phyloP scores from a whole-genome alignment of 2,888 invertebrate species.

The Antheraea assamensis region DNA sequence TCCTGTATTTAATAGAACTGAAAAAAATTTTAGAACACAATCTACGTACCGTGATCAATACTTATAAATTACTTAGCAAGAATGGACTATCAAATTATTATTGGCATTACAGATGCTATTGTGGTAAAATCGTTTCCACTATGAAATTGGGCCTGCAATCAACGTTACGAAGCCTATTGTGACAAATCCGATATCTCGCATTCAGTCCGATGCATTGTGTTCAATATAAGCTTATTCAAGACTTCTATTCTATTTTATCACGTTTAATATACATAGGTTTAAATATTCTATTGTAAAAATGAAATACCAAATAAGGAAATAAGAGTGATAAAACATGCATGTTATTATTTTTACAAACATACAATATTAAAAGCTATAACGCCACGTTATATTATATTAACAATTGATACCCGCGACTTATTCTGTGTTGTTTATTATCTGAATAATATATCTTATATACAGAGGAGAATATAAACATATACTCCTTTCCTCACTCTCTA shows the following conservation, averaged over 20 bases:
- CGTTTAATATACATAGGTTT: background rate
- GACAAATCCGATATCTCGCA: slow-evolving; percentile 42
- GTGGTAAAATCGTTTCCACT: slow-evolving; percentile 36
- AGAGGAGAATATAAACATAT: too few species aligned
- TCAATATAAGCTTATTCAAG: slow-evolving; percentile 9
- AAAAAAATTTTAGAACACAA: background rate
- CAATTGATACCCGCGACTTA: too few species aligned
- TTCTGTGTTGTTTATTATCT: too few species aligned
- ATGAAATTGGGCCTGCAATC: slow-evolving; percentile 60
- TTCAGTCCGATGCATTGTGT: slow-evolving; percentile 39
- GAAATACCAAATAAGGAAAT: too few species aligned
- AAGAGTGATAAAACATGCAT: too few species aligned
- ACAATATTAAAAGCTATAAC: too few species aligned
- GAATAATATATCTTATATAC: too few species aligned
- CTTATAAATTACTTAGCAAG: background rate
- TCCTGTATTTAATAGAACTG: background rate
- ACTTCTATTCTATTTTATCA: background rate
- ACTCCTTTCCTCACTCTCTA: too few species aligned
- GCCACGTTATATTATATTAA: too few species aligned
- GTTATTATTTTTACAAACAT: too few species aligned
- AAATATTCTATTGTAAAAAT: too few species aligned
- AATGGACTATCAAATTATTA: background rate
- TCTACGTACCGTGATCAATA: background rate
- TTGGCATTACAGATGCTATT: slow-evolving; percentile 33
- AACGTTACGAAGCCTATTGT: slow-evolving; percentile 61